Evolutionary conservation across 2,888 invertebrate genomes (phyloP), one percentile per base, ranked within the genome.

Genomic region (Drosophila leonis): DNA sequence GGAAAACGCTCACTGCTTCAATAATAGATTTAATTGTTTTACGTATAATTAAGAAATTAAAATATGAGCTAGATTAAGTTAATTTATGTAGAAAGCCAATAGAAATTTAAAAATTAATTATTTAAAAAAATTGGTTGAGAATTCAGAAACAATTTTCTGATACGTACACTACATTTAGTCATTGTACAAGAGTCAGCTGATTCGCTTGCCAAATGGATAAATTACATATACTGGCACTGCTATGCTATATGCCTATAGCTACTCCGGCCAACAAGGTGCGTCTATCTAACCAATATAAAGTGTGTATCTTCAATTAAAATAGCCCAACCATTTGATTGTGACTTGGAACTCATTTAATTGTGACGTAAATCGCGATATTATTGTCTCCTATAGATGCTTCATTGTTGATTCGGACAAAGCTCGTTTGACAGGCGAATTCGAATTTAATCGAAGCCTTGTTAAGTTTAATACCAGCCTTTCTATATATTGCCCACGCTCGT

Each of bases 321-420:
- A 24, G 24, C 24, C 24, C 24, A 41, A 46, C 12, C 66, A 55
- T 10, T 24, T 78, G 0, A 31, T 9, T 2, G 39, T 76, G 10
- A 12, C 29, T 33, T 83, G 80, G 84, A 66, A 61, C 0, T 44
- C 29, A 1, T 75, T 82, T 9, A 29, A n/a, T 8, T 82, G 84
- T 20, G 1, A 20, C n/a, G n/a, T n/a, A 1, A 78, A 82, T 46
- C 15, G 37, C 13, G 33, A n/a, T 9, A 8, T 64, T n/a, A 51
- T 80, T 5, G 35, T 20, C 0, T 27, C 18, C 5, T 29, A 51
- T 15, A 78, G 39, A 2, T 82, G 84, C 20, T 0, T 31, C 13
- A 72, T 83, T 13, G 12, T 60, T 9, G 61, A 68, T 1, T 37
- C 60, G 5, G 56, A 75, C 0, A 78, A 49, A 8, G 35, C 68